These are phyloP conservation scores for Sthenelais limicola DNA, from an alignment of 2,888 invertebrate genomes.

Conservation along the genomic window DNA sequence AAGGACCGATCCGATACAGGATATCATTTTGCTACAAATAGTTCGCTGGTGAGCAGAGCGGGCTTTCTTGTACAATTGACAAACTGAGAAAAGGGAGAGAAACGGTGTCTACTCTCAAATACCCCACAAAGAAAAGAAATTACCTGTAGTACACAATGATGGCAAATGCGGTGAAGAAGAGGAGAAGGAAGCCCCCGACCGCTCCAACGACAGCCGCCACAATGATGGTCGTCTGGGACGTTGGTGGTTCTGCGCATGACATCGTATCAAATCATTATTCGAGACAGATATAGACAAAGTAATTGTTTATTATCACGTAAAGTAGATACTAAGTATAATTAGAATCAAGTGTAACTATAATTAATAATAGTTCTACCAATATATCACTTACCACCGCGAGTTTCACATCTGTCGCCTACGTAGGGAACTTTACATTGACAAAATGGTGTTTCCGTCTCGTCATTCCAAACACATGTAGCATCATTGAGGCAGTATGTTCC, in stretches of 20 bases:
- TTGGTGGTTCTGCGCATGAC: background rate
- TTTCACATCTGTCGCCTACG: background rate
- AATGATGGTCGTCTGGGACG: constrained; percentile 18
- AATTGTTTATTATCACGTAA: too few species aligned
- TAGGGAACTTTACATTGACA: constrained; percentile 28
- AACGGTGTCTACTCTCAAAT: too few species aligned
- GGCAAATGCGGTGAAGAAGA: constrained; percentile 2
- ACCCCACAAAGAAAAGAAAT: background rate
- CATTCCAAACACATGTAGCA: background rate
- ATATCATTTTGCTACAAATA: too few species aligned
- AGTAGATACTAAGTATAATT: too few species aligned
- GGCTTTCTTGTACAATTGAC: too few species aligned
- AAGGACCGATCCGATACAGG: too few species aligned
- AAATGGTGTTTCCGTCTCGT: background rate
- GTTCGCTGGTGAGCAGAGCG: too few species aligned
- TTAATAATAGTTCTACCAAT: background rate
- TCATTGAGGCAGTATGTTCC: constrained; percentile 19
- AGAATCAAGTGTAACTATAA: too few species aligned
- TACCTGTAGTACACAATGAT: background rate
- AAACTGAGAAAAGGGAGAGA: too few species aligned
- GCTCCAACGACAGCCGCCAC: constrained; percentile 11
- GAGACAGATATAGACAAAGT: too few species aligned
- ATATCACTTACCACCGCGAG: constrained; percentile 13
- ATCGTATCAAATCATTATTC: too few species aligned
- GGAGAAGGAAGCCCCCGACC: background rate